Evolutionary conservation across 1,140 invertebrate genomes (phyloP).

Genomic region (Drosophila sucinea): DNA sequence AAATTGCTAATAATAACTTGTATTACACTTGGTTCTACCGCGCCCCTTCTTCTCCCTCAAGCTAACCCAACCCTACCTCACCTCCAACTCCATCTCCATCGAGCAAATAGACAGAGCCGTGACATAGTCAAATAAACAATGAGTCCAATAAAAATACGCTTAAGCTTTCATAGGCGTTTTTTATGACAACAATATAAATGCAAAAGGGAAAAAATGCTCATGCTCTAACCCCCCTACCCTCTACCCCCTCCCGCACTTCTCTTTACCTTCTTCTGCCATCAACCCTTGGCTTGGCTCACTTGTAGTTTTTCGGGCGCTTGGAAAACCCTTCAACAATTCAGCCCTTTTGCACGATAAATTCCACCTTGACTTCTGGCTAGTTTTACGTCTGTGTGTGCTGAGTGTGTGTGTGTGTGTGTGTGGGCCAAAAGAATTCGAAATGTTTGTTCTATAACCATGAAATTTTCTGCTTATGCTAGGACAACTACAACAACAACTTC

Average conservation of each 20-base stretch:
- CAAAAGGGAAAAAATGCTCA: constrained; percentile 60
- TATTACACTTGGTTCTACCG: constrained; percentile 55
- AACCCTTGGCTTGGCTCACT: not conserved
- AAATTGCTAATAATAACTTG: constrained; percentile 82
- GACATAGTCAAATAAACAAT: constrained; percentile 81
- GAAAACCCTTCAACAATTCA: constrained; percentile 74
- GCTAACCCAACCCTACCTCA: not conserved
- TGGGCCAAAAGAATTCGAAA: constrained; percentile 59
- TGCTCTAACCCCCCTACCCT: not conserved
- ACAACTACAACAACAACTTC: constrained; percentile 9
- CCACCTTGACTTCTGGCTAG: constrained; percentile 64
- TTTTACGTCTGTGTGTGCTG: constrained; percentile 18
- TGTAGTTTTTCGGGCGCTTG: constrained; percentile 27
- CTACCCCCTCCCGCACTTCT: not conserved
- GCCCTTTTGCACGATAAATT: constrained; percentile 67
- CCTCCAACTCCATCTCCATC: constrained; percentile 4
- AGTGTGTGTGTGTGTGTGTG: constrained; percentile 26
- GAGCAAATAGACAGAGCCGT: constrained; percentile 54
- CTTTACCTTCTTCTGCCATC: not conserved
- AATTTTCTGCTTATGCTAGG: constrained; percentile 49
- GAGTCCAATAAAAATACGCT: constrained; percentile 81
- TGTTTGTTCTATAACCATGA: constrained; percentile 75
- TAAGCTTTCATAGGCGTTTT: constrained; percentile 82
- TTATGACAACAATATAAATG: constrained; percentile 83
- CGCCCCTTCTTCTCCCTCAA: constrained; percentile 19